Conservation (phyloP, 1,140 invertebrate species). For the Pseudachorutes palmiensis region DNA sequence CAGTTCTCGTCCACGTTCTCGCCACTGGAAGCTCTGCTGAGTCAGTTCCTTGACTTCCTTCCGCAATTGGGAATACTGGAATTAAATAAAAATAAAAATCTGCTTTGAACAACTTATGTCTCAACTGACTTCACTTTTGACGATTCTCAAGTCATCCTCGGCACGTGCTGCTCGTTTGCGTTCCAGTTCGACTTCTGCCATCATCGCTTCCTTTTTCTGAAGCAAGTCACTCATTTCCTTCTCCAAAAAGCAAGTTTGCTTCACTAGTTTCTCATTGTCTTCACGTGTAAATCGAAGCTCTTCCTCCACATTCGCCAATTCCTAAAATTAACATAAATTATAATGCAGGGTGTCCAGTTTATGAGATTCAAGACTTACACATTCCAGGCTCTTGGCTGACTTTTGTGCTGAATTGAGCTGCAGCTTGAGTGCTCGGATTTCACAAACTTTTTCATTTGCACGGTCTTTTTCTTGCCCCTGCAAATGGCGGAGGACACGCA, state of each 20-base stretch:
- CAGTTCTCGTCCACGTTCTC: neutral
- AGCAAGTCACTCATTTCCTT: neutral
- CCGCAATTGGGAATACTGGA: neutral
- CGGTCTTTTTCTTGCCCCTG: conserved; percentile 17
- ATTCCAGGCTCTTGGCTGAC: neutral
- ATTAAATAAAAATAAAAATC: neutral
- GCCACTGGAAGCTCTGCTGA: conserved; percentile 19
- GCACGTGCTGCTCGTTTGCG: neutral
- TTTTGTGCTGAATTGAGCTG: conserved; percentile 14
- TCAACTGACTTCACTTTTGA: neutral
- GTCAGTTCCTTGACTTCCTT: conserved; percentile 12
- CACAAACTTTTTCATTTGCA: conserved; percentile 12
- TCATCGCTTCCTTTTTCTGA: conserved; percentile 6
- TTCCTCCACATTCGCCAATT: neutral
- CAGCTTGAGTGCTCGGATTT: conserved; percentile 7
- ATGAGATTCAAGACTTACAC: conserved; percentile 1
- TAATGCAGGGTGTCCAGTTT: neutral
- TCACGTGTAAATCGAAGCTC: neutral
- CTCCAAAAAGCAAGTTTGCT: neutral
- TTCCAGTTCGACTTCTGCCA: neutral
- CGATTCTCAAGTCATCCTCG: neutral
- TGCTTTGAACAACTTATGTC: too few species aligned
- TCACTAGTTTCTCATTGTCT: conserved; percentile 4
- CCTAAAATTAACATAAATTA: conserved; percentile 1
- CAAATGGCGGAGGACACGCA: conserved; percentile 22